A percentile compares a stretch with the other conserved stretches of the same genome.
These are phyloP conservation scores for Murina feae DNA, from an alignment of 2,113 vertebrate genomes.

Conservation along the genomic window DNA sequence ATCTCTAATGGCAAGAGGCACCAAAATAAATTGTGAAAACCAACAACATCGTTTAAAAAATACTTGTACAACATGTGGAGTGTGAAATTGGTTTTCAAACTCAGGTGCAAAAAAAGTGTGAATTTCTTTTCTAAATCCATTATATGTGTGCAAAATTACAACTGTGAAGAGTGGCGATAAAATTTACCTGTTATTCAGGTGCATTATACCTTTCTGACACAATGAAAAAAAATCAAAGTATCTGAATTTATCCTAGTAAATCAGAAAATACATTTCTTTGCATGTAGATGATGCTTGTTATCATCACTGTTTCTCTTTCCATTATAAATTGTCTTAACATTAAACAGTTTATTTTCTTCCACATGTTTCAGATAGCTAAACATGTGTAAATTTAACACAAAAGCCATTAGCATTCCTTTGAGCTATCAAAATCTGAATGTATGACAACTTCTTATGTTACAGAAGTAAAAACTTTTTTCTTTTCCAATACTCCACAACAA, in stretches of 20 bases:
- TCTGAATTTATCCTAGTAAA: not conserved
- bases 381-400: not conserved
- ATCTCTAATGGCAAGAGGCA: not conserved
- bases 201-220: not conserved
- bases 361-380: not conserved
- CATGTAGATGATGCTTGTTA: not conserved
- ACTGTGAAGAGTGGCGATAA: not conserved
- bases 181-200: not conserved
- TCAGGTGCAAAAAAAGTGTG: not conserved
- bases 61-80: not conserved
- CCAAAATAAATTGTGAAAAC: not conserved
- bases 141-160: not conserved
- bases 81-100: not conserved
- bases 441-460: not conserved
- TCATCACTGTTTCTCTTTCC: not conserved
- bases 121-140: not conserved
- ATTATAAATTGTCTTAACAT: not conserved
- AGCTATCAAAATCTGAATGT: not conserved
- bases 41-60: not conserved
- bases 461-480: not conserved
- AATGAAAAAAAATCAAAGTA: not conserved
- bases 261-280: not conserved
- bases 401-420: not conserved
- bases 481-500: not conserved
- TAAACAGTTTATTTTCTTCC: not conserved